Evolutionary conservation across 2,797 vertebrate species (phyloP).

Genomic region (Enteromius trimaculatus): DNA sequence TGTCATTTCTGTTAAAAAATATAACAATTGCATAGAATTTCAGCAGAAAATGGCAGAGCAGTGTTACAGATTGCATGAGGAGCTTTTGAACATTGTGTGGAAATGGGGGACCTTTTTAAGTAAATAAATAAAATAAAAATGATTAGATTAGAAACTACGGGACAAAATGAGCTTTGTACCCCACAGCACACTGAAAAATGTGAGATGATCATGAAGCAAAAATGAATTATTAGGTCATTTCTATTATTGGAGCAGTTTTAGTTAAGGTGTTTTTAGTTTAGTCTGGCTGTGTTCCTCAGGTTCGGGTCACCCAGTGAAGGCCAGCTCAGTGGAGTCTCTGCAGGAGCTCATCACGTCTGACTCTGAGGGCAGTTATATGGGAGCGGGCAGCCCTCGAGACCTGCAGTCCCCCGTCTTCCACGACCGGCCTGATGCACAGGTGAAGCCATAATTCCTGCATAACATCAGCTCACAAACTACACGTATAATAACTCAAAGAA

Average conservation of each 20-base stretch:
- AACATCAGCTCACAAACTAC: background rate
- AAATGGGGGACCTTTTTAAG: background rate
- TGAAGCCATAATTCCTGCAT: background rate
- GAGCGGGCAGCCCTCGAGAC: slow-evolving; percentile 88
- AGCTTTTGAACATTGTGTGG: background rate
- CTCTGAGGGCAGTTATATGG: slow-evolving; percentile 93
- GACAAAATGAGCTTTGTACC: background rate
- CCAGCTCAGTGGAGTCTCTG: slow-evolving; percentile 92
- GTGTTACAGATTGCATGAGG: too few species aligned
- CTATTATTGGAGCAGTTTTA: background rate
- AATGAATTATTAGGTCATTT: background rate
- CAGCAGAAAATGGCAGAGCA: background rate
- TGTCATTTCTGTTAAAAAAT: background rate
- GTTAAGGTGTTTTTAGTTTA: background rate
- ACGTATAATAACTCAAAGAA: too few species aligned
- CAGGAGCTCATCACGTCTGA: slow-evolving; percentile 93
- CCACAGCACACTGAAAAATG: background rate
- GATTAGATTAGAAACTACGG: background rate
- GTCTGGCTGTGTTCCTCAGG: background rate
- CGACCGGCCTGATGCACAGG: slow-evolving; percentile 81
- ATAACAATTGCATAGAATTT: background rate
- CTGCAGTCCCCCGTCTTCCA: slow-evolving; percentile 88
- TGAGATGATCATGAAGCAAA: background rate
- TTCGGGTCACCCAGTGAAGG: slow-evolving; percentile 72
- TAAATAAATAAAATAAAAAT: background rate